Evolutionary conservation across 2,888 invertebrate species (phyloP).

Genomic region (Amphipoea oculea): DNA sequence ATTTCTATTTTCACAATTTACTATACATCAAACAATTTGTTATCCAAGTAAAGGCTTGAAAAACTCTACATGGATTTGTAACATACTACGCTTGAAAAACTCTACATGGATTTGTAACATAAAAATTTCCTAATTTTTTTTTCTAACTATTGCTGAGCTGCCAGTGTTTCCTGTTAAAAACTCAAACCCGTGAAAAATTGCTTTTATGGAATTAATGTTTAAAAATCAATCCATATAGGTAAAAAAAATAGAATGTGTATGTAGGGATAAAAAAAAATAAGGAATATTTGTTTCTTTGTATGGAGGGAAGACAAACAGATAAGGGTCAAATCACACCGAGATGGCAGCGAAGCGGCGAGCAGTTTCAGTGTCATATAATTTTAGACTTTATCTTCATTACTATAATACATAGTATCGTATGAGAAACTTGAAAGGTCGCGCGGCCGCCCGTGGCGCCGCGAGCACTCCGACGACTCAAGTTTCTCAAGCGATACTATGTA

Average conservation of each 20-base stretch:
- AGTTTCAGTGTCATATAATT: too few species aligned
- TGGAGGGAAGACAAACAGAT: slow-evolving; percentile 5
- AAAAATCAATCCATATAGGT: background rate
- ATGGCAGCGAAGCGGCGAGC: too few species aligned
- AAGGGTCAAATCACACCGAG: too few species aligned
- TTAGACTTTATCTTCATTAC: too few species aligned
- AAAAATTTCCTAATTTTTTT: background rate
- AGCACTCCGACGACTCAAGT: too few species aligned
- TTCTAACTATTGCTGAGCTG: slow-evolving; percentile 11
- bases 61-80: background rate
- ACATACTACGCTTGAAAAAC: background rate
- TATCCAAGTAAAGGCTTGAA: slow-evolving; percentile 5
- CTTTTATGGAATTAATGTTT: background rate
- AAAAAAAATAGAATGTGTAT: slow-evolving; percentile 46
- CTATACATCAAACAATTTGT: background rate
- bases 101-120: background rate
- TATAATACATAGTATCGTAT: too few species aligned
- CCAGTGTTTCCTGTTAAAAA: slow-evolving; percentile 29
- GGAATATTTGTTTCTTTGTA: slow-evolving; percentile 13
- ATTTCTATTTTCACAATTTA: background rate
- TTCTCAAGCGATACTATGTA: too few species aligned
- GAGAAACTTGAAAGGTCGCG: too few species aligned
- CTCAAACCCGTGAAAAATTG: background rate
- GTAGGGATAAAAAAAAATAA: slow-evolving; percentile 16
- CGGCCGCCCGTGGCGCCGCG: too few species aligned